A percentile compares a stretch with the other conserved stretches of the same genome.
Conservation (phyloP, 2,797 vertebrate genomes). For the Percopsis omiscomaycus region DNA sequence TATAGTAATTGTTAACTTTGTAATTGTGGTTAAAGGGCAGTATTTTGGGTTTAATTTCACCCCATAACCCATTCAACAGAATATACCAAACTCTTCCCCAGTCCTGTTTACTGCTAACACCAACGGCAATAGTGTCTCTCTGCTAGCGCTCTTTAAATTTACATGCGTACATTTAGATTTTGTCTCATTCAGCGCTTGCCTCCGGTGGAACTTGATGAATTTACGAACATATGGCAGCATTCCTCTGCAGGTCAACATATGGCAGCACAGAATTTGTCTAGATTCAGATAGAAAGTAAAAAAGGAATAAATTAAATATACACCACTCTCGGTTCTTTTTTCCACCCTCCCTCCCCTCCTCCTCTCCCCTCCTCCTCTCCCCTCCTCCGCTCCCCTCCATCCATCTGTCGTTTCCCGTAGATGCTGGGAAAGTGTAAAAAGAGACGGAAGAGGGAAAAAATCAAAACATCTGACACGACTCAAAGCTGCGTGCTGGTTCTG, state of each 20-base stretch:
- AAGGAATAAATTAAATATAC: not conserved
- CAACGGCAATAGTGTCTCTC: slow-evolving; percentile 4
- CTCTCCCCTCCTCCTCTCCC: slow-evolving; percentile 6
- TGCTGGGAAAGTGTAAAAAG: slow-evolving; percentile 50
- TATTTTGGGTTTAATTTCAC: slow-evolving; percentile 28
- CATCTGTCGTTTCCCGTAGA: slow-evolving; percentile 63
- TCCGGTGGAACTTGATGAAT: slow-evolving; percentile 39
- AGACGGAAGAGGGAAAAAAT: slow-evolving; percentile 38
- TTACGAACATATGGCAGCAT: slow-evolving; percentile 62
- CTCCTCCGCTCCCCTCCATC: slow-evolving; percentile 44
- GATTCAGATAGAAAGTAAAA: slow-evolving; percentile 37
- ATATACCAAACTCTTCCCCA: slow-evolving; percentile 20
- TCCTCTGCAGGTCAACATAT: slow-evolving; percentile 67
- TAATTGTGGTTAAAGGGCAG: too few species aligned
- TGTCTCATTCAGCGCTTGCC: slow-evolving; percentile 40
- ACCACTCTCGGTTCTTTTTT: slow-evolving; percentile 15
- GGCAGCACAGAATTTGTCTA: slow-evolving; percentile 51
- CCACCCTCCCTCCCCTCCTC: slow-evolving; percentile 5
- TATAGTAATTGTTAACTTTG: too few species aligned
- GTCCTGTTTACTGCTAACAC: slow-evolving; percentile 11
- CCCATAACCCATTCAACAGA: slow-evolving; percentile 34
- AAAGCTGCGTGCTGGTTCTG: slow-evolving; percentile 22
- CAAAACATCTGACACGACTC: slow-evolving; percentile 58
- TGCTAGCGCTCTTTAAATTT: slow-evolving; percentile 39
- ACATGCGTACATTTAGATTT: slow-evolving; percentile 30